Conservation (phyloP, 2,797 vertebrate genomes). For the Poeciliopsis turneri region DNA sequence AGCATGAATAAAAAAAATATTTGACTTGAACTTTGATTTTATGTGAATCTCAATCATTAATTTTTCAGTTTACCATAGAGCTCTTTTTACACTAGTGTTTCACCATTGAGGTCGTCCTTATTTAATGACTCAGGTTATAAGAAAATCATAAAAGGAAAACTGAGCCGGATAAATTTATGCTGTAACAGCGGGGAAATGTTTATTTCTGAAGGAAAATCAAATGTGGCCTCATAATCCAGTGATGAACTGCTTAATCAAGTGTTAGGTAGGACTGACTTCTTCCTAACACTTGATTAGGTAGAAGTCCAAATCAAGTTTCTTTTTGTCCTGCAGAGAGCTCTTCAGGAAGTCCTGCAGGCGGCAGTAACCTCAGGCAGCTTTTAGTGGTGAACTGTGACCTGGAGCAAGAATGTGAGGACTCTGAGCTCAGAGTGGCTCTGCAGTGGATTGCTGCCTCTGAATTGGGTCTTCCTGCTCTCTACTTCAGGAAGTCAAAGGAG, state of each 20-base stretch:
- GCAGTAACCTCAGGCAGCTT: conserved; percentile 81
- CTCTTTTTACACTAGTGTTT: conserved; percentile 19
- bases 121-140: conserved; percentile 20
- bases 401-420: conserved; percentile 85
- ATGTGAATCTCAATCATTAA: conserved; percentile 25
- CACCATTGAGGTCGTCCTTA: conserved; percentile 20
- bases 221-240: not conserved
- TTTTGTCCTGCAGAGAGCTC: conserved; percentile 76
- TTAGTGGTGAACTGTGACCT: conserved; percentile 94
- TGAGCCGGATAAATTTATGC: conserved; percentile 6
- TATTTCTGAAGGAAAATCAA: not conserved
- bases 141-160: conserved; percentile 13
- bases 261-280: not conserved
- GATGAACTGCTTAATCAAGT: not conserved
- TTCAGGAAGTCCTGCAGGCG: conserved; percentile 72
- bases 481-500: conserved; percentile 92
- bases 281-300: no score
- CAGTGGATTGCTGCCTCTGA: conserved; percentile 98
- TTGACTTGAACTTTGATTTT: not conserved
- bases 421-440: conserved; percentile 87
- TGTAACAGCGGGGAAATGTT: not conserved
- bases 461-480: conserved; percentile 89
- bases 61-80: conserved; percentile 16
- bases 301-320: no score
- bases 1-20: no score